Evolutionary conservation across 2,888 invertebrate genomes (phyloP).

Genomic region (Leucania comma): DNA sequence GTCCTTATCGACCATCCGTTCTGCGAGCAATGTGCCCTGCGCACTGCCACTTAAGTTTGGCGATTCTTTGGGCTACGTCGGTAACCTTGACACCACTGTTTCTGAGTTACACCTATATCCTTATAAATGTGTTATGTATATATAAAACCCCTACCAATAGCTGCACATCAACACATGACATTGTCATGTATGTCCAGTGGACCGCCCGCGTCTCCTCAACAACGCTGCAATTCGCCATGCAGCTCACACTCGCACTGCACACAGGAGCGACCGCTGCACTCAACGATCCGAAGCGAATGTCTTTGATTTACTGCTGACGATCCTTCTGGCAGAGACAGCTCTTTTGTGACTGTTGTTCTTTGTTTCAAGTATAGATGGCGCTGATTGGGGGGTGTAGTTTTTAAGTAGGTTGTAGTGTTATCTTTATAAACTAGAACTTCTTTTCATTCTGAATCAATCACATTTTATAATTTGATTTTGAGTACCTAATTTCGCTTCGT

Average conservation of each 20-base stretch:
- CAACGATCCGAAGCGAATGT: conserved; percentile 80
- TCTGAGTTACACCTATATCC: too few relatives aligned
- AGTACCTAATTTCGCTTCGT: too few relatives aligned
- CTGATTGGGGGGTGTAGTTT: conserved; percentile 5
- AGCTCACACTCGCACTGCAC: conserved; percentile 38
- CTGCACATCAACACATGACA: conserved; percentile 2
- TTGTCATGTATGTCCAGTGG: neutral
- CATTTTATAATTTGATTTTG: too few relatives aligned
- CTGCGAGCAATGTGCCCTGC: too few relatives aligned
- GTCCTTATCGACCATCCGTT: too few relatives aligned
- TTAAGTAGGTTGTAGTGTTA: too few relatives aligned
- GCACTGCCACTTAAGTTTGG: too few relatives aligned
- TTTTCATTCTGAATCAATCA: too few relatives aligned
- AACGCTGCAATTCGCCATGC: conserved; percentile 34
- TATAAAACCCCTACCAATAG: neutral
- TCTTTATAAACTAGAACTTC: too few relatives aligned
- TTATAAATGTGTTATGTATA: neutral
- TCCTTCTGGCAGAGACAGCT: conserved; percentile 46
- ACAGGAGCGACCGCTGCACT: conserved; percentile 64
- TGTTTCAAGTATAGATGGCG: conserved; percentile 36
- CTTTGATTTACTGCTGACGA: conserved; percentile 78
- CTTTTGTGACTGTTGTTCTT: conserved; percentile 30
- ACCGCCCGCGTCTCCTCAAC: conserved; percentile 48
- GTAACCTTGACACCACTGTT: too few relatives aligned
- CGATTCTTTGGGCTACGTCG: too few relatives aligned